Base-by-base conservation (phyloP, 2,888 invertebrate species). In the Torymus tubicola region DNA sequence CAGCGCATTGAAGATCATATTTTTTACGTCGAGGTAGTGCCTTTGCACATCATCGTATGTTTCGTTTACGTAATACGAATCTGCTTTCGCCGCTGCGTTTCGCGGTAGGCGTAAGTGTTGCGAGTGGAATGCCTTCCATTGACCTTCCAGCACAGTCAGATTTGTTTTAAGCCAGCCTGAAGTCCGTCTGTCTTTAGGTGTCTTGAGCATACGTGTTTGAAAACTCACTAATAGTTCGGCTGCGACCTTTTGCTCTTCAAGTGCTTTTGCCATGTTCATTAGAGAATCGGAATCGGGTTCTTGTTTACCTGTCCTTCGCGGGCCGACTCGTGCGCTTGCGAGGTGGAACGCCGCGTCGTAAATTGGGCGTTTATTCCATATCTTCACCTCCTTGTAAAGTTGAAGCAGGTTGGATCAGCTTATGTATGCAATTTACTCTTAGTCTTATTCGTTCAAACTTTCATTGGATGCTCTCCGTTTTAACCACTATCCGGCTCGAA, bases 261-360 rank as follows among this genome's bases (percentile, higher is more conserved):
- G 61, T 63, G 31, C 61, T 63, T 63, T 24, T 5, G 21, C 21
- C 61, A 63, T 63, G 3, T 16, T 63, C n/a, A n/a, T n/a, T n/a
- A n/a, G n/a, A n/a, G n/a, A n/a, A n/a, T n/a, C n/a, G n/a, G n/a
- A n/a, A n/a, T n/a, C n/a, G n/a, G n/a, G n/a, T n/a, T n/a, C n/a
- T n/a, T n/a, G n/a, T n/a, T n/a, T n/a, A n/a, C n/a, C n/a, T n/a
- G n/a, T n/a, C n/a, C n/a, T n/a, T n/a, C n/a, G n/a, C n/a, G n/a
- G n/a, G n/a, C n/a, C n/a, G n/a, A n/a, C n/a, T n/a, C n/a, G n/a
- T n/a, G n/a, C n/a, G n/a, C n/a, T n/a, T n/a, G n/a, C n/a, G n/a
- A n/a, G n/a, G n/a, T n/a, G n/a, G n/a, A n/a, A n/a, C n/a, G n/a
- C n/a, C n/a, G n/a, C n/a, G n/a, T n/a, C n/a, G n/a, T n/a, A n/a